Conservation (phyloP, 2,797 vertebrate genomes). For the Paguma larvata region DNA sequence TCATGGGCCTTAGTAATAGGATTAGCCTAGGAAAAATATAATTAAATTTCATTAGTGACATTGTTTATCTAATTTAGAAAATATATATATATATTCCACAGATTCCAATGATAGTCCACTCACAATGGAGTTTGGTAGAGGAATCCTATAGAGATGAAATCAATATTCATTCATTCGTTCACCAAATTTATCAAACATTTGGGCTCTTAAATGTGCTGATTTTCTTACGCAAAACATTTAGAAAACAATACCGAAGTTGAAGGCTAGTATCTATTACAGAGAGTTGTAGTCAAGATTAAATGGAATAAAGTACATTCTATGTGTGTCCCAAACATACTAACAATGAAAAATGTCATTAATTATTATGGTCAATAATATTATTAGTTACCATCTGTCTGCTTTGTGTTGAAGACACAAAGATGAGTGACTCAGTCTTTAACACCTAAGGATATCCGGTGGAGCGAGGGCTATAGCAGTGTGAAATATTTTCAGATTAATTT, state of each 20-base stretch:
- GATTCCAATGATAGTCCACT: not conserved
- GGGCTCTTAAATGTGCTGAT: not conserved
- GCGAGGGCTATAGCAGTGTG: not conserved
- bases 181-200: not conserved
- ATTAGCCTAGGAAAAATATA: not conserved
- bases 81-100: not conserved
- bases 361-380: not conserved
- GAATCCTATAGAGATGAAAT: not conserved
- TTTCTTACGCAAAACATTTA: not conserved
- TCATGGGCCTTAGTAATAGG: not conserved
- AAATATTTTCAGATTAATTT: conserved; percentile 2
- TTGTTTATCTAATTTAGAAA: not conserved
- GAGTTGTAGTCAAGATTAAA: not conserved
- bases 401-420: not conserved
- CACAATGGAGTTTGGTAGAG: not conserved
- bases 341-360: not conserved
- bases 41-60: not conserved
- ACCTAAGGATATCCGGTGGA: not conserved
- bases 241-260: not conserved
- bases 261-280: not conserved
- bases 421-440: not conserved
- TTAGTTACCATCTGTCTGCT: not conserved
- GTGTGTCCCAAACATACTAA: not conserved
- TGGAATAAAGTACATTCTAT: not conserved
- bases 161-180: not conserved